Evolutionary conservation across 2,797 vertebrate species (phyloP).

Genomic region (Streptopelia turtur): DNA sequence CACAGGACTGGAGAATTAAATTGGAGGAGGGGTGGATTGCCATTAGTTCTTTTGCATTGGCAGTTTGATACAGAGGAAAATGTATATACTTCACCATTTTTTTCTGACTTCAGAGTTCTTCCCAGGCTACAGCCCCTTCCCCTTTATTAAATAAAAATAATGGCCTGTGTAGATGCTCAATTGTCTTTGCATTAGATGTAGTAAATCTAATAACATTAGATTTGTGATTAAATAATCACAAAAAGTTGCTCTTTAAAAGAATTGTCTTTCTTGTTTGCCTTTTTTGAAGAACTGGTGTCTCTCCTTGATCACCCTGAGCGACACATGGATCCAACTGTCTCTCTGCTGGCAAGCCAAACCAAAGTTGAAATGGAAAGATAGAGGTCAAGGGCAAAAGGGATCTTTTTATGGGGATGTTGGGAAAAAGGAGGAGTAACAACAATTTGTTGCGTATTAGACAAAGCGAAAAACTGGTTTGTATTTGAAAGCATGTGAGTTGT

Average conservation of each 20-base stretch:
- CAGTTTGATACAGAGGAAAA: neutral
- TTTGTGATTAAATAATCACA: neutral
- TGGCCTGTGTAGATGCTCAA: neutral
- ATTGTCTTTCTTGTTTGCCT: neutral
- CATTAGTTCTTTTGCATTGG: neutral
- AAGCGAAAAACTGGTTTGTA: neutral
- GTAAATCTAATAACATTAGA: neutral
- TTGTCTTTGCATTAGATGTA: neutral
- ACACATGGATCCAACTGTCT: neutral
- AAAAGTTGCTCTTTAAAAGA: neutral
- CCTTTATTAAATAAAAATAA: neutral
- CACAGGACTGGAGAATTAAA: neutral
- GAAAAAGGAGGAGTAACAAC: neutral
- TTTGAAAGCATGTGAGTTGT: neutral
- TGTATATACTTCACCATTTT: neutral
- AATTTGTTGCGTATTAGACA: neutral
- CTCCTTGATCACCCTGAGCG: neutral
- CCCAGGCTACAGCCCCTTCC: neutral
- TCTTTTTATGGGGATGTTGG: neutral
- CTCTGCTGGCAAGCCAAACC: neutral
- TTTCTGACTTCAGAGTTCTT: neutral
- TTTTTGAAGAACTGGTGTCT: neutral
- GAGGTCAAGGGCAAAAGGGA: neutral
- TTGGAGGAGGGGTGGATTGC: neutral
- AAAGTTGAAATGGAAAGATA: neutral